Evolutionary conservation across 2,888 invertebrate species (phyloP).

Genomic region (Dynastes tityus): DNA sequence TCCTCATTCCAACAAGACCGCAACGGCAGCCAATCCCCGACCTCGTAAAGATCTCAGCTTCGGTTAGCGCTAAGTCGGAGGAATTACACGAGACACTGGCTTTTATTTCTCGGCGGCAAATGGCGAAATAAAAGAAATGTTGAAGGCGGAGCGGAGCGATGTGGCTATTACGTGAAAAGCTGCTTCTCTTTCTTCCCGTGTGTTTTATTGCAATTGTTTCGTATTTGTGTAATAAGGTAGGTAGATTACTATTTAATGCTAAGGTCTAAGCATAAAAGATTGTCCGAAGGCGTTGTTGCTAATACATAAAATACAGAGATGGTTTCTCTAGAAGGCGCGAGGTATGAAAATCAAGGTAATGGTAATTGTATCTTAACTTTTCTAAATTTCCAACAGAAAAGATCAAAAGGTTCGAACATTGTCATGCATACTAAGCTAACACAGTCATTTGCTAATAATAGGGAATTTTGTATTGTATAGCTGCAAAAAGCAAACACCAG

Average conservation of each 20-base stretch:
- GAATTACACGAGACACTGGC: constrained; percentile 55
- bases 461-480: too few species aligned
- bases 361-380: too few species aligned
- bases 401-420: too few species aligned
- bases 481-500: too few species aligned
- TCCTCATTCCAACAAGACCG: constrained; percentile 21
- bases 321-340: too few species aligned
- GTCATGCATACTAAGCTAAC: too few species aligned
- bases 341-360: too few species aligned
- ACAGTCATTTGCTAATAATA: too few species aligned
- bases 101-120: constrained; percentile 49
- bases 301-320: too few species aligned
- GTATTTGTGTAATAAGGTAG: constrained; percentile 19
- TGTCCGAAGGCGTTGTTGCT: too few species aligned
- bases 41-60: constrained; percentile 58
- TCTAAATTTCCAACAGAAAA: too few species aligned
- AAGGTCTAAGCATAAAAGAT: too few species aligned
- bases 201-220: constrained; percentile 32
- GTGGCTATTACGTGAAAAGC: constrained; percentile 44
- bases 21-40: constrained; percentile 53
- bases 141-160: constrained; percentile 17
- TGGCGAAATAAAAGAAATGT: constrained; percentile 47
- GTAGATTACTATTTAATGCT: neutral
- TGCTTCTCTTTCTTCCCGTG: constrained; percentile 17
- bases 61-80: constrained; percentile 56